phyloP scores from a whole-genome alignment of 2,797 vertebrate species.

The Nannoperca obscura region DNA sequence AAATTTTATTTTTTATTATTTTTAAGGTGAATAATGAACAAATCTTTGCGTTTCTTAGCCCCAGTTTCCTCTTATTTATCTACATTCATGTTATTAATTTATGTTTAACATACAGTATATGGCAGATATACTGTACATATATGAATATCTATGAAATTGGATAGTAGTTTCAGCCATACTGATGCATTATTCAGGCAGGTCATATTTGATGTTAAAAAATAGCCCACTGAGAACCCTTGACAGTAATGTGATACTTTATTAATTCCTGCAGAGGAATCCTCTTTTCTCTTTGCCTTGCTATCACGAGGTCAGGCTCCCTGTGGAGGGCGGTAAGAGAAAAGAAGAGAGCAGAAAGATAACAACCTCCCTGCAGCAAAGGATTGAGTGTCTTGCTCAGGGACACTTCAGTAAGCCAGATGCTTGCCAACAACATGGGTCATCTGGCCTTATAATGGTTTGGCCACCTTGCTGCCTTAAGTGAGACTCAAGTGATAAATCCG shows the following conservation, averaged over 20 bases:
- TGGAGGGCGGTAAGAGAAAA: neutral
- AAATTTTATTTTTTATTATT: neutral
- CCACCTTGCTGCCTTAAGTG: slow-evolving; percentile 8
- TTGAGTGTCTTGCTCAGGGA: slow-evolving; percentile 38
- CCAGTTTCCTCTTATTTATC: neutral
- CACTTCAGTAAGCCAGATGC: slow-evolving; percentile 30
- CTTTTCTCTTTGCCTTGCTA: slow-evolving; percentile 29
- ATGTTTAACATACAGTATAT: neutral
- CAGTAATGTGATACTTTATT: slow-evolving; percentile 42
- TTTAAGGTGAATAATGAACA: neutral
- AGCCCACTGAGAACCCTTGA: slow-evolving; percentile 18
- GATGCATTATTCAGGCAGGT: neutral
- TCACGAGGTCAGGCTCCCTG: slow-evolving; percentile 27
- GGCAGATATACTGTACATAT: neutral
- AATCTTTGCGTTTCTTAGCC: neutral
- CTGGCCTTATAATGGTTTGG: neutral
- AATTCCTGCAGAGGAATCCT: slow-evolving; percentile 41
- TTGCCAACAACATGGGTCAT: neutral
- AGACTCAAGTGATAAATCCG: slow-evolving; percentile 25
- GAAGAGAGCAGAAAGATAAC: neutral
- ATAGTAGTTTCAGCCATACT: neutral
- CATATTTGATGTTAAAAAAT: slow-evolving; percentile 32
- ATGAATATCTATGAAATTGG: neutral
- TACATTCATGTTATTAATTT: neutral
- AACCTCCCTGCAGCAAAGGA: neutral